A percentile compares a stretch with the other conserved stretches of the same genome.
Conservation (phyloP, 2,888 invertebrate species). For the Axea sp. region DNA sequence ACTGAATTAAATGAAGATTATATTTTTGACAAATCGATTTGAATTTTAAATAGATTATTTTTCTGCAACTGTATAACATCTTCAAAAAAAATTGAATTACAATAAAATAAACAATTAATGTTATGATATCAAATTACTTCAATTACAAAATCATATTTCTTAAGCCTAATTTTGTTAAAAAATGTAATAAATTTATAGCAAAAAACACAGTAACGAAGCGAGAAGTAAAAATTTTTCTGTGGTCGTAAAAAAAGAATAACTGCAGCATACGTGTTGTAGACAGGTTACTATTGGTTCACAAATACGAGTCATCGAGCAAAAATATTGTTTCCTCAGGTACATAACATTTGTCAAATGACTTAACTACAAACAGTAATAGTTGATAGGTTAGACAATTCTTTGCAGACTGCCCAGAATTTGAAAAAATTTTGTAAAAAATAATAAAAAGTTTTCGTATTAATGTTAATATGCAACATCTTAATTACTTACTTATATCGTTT, state of each 20-base stretch:
- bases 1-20: too few species aligned
- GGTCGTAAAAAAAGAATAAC: slow-evolving; percentile 69
- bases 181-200: slow-evolving; percentile 17
- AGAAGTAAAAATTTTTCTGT: slow-evolving; percentile 62
- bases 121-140: too few species aligned
- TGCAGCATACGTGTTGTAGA: slow-evolving; percentile 71
- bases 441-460: too few species aligned
- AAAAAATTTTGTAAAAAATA: too few species aligned
- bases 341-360: slow-evolving; percentile 74
- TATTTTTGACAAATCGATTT: too few species aligned
- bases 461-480: too few species aligned
- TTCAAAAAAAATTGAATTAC: too few species aligned
- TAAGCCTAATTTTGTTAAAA: slow-evolving; percentile 3
- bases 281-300: slow-evolving; percentile 69
- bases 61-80: too few species aligned
- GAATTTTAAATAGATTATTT: too few species aligned
- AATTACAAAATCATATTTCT: too few species aligned
- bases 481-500: too few species aligned
- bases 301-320: slow-evolving; percentile 68
- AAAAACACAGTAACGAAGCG: background rate
- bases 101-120: too few species aligned
- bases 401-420: slow-evolving; percentile 37
- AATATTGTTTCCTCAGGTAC: slow-evolving; percentile 73
- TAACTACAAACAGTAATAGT: slow-evolving; percentile 43
- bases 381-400: slow-evolving; percentile 42